A percentile compares a stretch with the other conserved stretches of the same genome.
Evolutionary conservation across 2,113 vertebrate genomes (phyloP).

Genomic region (Zosterops pallidus): DNA sequence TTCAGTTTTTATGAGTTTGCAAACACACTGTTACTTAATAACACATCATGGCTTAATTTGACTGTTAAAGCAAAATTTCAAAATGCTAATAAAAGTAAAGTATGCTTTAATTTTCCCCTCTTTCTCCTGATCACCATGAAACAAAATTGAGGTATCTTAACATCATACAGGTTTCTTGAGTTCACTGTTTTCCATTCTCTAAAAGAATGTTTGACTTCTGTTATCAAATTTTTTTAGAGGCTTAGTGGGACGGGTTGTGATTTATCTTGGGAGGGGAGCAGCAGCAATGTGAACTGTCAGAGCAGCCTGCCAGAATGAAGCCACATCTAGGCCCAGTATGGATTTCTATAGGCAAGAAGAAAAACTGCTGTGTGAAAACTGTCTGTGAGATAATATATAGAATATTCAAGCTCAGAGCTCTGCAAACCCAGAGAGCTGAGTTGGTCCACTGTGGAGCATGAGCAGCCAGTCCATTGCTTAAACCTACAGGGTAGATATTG

Average conservation of each 20-base stretch:
- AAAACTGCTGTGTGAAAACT: background rate
- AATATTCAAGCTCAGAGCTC: background rate
- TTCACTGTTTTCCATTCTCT: background rate
- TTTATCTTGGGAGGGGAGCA: background rate
- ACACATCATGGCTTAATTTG: slow-evolving; percentile 14
- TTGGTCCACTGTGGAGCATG: background rate
- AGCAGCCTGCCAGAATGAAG: background rate
- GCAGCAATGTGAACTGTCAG: background rate
- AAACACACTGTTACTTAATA: background rate
- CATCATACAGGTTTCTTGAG: background rate
- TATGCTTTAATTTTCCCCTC: background rate
- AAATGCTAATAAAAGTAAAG: background rate
- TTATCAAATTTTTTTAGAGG: background rate
- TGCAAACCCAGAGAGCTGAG: background rate
- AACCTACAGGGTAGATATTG: background rate
- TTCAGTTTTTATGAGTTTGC: slow-evolving; percentile 17
- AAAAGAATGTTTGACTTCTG: background rate
- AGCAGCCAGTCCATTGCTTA: background rate
- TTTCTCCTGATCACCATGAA: background rate
- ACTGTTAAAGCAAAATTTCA: background rate
- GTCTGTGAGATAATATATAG: background rate
- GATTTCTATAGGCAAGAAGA: background rate
- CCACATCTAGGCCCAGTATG: background rate
- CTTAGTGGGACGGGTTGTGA: background rate
- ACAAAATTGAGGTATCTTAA: background rate